Percentiles rank a stretch among this genome's conserved stretches.
These are phyloP conservation scores for Oryctes rhinoceros DNA, from an alignment of 1,140 invertebrate species.

Conservation along the genomic window DNA sequence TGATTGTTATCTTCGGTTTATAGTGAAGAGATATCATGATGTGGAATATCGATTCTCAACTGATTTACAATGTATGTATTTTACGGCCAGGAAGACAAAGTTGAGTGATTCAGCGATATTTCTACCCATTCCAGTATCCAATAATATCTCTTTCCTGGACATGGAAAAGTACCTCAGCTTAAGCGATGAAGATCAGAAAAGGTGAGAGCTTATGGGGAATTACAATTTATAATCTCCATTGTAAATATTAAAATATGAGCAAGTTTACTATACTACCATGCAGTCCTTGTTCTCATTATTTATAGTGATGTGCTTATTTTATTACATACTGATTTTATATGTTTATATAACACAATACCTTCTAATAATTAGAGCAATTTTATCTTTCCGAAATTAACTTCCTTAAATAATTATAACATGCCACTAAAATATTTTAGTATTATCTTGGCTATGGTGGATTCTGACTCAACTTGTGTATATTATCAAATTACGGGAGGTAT, in stretches of 20 bases:
- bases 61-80: slow-evolving; percentile 47
- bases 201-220: neutral
- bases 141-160: slow-evolving; percentile 49
- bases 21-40: slow-evolving; percentile 54
- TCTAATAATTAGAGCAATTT: too few species aligned
- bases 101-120: slow-evolving; percentile 44
- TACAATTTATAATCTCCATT: neutral
- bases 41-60: slow-evolving; percentile 49
- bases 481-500: slow-evolving; percentile 53
- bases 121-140: slow-evolving; percentile 49
- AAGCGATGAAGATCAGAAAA: neutral
- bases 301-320: too few species aligned
- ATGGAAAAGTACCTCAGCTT: slow-evolving; percentile 44
- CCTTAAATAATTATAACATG: too few species aligned
- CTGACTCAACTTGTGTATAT: slow-evolving; percentile 56
- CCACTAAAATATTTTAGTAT: slow-evolving; percentile 43
- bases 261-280: too few species aligned
- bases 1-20: slow-evolving; percentile 42
- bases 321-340: too few species aligned
- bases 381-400: too few species aligned
- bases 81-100: slow-evolving; percentile 50
- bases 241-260: neutral
- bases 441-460: slow-evolving; percentile 52
- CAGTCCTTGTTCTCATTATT: too few species aligned
- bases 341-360: too few species aligned